Evolutionary conservation across 2,888 invertebrate genomes (phyloP), one percentile per base, ranked within the genome.

Genomic region (Hirudinaria manillensis): DNA sequence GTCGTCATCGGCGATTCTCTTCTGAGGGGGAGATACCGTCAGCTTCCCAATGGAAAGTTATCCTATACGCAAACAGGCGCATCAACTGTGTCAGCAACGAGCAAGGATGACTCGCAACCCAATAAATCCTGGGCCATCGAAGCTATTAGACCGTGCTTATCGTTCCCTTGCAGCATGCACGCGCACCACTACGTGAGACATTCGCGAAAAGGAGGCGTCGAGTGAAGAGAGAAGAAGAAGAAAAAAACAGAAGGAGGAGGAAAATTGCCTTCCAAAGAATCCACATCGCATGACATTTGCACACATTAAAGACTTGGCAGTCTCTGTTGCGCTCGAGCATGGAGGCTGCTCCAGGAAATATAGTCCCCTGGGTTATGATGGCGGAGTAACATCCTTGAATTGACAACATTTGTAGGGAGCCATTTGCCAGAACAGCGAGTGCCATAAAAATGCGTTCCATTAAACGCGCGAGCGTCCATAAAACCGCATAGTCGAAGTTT

Each of bases 321-420:
- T 16, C 45, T 45, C 45, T 32, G 13, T 65, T 70, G 53, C 53
- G 45, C 68, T 71, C 24, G 72, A 67, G 56, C 13, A 77, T 51
- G 16, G 78, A 77, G 53, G 70, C 73, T 19, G 78, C 76, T 76
- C 77, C 19, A 70, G 72, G 29, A 78, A 77, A 3, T 73, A 34
- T 21, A 75, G 61, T n/a, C 75, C 75, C 29, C 45, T 10, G 45
- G 45, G 16, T 45, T 45, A 45, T 45, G 45, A 45, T 45, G 45
- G 45, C 10, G 45, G 13, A 45, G 4, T 7, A 6, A 45, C 45
- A 45, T 45, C 45, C 45, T 45, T 16, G 10, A 45, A 45, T 45
- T 10, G 45, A 1, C 45, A 16, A 34, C 32, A 36, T 68, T 68
- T 68, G 32, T 36, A 32, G 32, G 36, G 34, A 68, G 36, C 68